These are phyloP conservation scores for Champsocephalus gunnari DNA, from an alignment of 2,797 vertebrate species.

Conservation along the genomic window DNA sequence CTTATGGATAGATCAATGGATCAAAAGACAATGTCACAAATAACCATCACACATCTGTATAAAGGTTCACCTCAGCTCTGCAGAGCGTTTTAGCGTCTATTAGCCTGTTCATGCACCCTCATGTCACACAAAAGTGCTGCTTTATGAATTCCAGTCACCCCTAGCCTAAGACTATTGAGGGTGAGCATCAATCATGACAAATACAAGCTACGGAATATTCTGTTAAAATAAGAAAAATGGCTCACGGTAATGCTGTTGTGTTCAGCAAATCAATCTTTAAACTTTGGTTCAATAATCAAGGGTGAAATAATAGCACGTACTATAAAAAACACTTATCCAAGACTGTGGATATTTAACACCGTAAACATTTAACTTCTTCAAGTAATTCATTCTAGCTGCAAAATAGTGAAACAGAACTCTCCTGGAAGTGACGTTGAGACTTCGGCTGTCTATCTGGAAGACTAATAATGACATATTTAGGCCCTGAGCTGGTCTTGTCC, in stretches of 20 bases:
- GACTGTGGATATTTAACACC: background rate
- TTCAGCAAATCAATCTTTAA: background rate
- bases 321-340: background rate
- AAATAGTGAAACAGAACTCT: background rate
- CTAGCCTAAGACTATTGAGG: background rate
- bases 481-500: constrained; percentile 13
- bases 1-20: background rate
- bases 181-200: background rate
- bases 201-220: background rate
- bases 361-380: constrained; percentile 1
- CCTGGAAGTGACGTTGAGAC: constrained; percentile 1
- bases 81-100: background rate
- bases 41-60: background rate
- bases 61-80: too few relatives aligned
- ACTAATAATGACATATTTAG: constrained; percentile 26
- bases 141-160: background rate
- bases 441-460: constrained; percentile 23
- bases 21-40: background rate
- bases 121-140: background rate
- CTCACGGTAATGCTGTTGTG: background rate
- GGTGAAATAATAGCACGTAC: background rate
- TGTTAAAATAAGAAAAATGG: background rate
- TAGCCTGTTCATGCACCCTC: background rate
- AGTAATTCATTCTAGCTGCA: background rate
- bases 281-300: background rate